phyloP scores from a whole-genome alignment of 2,797 vertebrate genomes.

The Nasua narica region DNA sequence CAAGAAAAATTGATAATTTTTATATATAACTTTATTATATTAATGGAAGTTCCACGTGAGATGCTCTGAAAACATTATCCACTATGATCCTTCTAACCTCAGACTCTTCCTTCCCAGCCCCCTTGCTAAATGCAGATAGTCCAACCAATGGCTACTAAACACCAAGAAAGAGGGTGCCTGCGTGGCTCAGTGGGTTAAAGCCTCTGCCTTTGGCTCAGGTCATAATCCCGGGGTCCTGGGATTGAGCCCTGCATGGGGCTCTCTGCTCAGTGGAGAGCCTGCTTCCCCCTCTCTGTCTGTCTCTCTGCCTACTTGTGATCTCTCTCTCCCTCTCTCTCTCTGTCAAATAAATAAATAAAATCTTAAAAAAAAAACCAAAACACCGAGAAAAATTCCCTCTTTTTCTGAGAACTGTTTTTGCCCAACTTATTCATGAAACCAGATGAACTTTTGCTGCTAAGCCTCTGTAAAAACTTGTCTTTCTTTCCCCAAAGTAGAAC shows the following conservation, averaged over 20 bases:
- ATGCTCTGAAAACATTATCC: background rate
- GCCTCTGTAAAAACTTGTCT: background rate
- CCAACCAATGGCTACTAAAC: background rate
- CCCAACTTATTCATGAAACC: background rate
- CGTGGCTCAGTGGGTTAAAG: too few species aligned
- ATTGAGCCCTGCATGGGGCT: too few species aligned
- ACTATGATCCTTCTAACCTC: background rate
- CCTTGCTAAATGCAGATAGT: background rate
- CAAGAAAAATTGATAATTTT: background rate
- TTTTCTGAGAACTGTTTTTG: background rate
- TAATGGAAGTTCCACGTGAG: background rate
- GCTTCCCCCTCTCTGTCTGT: too few species aligned
- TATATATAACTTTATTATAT: background rate
- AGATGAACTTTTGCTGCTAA: background rate
- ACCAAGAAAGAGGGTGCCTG: background rate
- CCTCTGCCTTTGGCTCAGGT: too few species aligned
- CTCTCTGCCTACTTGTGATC: too few species aligned
- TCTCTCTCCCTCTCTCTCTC: too few species aligned
- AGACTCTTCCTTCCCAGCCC: background rate
- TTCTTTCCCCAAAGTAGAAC: background rate
- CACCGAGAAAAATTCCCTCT: background rate
- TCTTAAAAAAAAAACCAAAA: background rate
- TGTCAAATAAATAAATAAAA: too few species aligned
- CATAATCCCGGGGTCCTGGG: too few species aligned
- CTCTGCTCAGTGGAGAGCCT: too few species aligned